A percentile compares a stretch with the other conserved stretches of the same genome.
phyloP scores from a whole-genome alignment of 2,797 vertebrate species.

The Rhinella marina region DNA sequence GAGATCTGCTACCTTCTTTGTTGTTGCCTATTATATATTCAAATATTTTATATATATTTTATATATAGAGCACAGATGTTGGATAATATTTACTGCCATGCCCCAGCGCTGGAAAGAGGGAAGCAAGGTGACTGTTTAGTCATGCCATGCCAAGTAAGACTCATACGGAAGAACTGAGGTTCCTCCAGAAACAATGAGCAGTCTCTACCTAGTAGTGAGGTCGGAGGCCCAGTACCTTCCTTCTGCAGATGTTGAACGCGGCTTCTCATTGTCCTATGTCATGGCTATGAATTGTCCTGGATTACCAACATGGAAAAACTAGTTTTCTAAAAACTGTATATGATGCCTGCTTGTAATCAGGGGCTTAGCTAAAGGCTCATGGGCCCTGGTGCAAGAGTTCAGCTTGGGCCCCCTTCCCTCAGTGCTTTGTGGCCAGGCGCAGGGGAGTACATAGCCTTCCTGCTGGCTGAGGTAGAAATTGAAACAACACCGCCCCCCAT shows the following conservation, averaged over 20 bases:
- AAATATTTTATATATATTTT: no score
- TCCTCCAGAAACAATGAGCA: neutral
- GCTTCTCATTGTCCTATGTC: neutral
- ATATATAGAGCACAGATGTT: no score
- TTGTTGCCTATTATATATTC: no score
- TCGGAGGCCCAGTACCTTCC: neutral
- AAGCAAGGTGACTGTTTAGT: neutral
- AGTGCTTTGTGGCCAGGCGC: no score
- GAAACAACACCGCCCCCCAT: no score
- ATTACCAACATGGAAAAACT: neutral
- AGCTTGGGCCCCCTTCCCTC: no score
- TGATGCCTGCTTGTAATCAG: no score
- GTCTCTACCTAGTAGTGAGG: neutral
- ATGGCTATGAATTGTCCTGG: neutral
- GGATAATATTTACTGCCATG: neutral
- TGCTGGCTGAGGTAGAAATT: no score
- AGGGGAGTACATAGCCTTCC: no score
- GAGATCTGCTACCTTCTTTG: no score
- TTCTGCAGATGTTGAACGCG: conserved; percentile 12
- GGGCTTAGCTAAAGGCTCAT: no score
- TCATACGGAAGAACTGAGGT: neutral
- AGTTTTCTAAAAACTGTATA: neutral
- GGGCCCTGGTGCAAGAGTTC: no score
- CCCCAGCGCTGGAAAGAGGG: neutral
- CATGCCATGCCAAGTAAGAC: neutral